Evolutionary conservation across 2,888 invertebrate genomes (phyloP).

Genomic region (Parelbella ahira): DNA sequence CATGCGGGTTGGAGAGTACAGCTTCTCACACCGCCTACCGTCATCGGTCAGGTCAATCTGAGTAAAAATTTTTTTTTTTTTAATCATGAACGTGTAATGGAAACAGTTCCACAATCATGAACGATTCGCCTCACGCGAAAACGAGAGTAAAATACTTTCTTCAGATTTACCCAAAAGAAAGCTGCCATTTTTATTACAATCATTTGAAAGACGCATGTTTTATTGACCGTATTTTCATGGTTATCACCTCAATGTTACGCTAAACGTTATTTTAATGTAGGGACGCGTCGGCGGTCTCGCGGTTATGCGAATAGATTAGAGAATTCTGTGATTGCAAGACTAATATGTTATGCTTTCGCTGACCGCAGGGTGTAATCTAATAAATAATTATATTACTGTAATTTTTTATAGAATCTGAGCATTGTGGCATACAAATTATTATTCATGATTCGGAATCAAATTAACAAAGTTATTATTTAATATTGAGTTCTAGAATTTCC

Average conservation of each 20-base stretch:
- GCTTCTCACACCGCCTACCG: no score
- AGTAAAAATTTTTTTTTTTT: no score
- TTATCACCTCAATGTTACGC: conserved; percentile 31
- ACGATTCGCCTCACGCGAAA: conserved; percentile 48
- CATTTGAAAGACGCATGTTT: conserved; percentile 35
- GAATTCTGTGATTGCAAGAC: conserved; percentile 13
- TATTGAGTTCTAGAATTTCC: no score
- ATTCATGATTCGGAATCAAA: no score
- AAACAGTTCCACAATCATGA: conserved; percentile 24
- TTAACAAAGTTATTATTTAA: no score
- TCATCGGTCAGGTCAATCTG: no score
- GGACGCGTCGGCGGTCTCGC: conserved; percentile 29
- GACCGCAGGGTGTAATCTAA: no score
- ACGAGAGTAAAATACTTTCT: conserved; percentile 47
- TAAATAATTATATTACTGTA: no score
- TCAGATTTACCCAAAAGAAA: conserved; percentile 37
- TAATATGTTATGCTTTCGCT: conserved; percentile 21
- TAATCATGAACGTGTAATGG: not conserved
- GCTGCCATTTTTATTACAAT: conserved; percentile 34
- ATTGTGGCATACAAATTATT: no score
- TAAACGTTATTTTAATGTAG: conserved; percentile 18
- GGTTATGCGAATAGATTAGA: conserved; percentile 14
- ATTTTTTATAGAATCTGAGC: no score
- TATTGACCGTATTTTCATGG: conserved; percentile 45
- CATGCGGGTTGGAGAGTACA: no score